Base-by-base conservation (phyloP, 2,888 invertebrate genomes). In the Belgica antarctica region DNA sequence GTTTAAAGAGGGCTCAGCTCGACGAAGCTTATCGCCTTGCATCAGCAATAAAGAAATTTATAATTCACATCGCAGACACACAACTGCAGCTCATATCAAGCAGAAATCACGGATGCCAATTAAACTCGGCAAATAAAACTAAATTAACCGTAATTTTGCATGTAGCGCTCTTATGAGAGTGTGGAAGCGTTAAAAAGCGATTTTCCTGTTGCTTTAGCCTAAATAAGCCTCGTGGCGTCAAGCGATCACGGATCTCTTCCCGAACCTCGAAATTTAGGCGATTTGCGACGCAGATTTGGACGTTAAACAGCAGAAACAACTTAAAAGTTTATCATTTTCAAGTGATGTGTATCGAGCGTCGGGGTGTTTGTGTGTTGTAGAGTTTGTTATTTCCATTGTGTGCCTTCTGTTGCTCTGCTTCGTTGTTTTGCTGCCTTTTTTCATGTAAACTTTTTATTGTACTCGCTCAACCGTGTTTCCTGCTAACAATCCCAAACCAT, bases 401-500 rank as follows among this genome's bases (percentile, higher is more conserved):
- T 68, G 47, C 68, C 68, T 68, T 68, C 68, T 57, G 57, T 62
- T 62, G 62, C 62, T 62, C 10, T n/a, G 34, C 34, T 34, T 17
- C 15, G 34, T n/a, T 62, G 28, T 59, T 59, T n/a, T 62, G 10
- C 27, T n/a, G n/a, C n/a, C n/a, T n/a, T n/a, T 62, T 62, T 62
- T 27, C 28, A 65, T 65, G 65, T 65, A 46, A 10, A 25, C 17
- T 62, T 65, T 65, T 65, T 65, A 25, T 25, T 25, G 46, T 65
- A 47, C 57, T 68, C 68, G 52, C 68, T 68, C 52, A 47, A 68
- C 31, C 68, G 22, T 68, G 57, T 52, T 68, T 68, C 68, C 68
- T 68, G 68, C 57, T 41, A 68, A 68, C 47, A 31, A 52, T 52
- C 22, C 12, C 22, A 52, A 52, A 17, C 17, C 17, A 66, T 27